Base-by-base conservation (phyloP, 1,140 invertebrate genomes). In the Xylocopa sonorina region DNA sequence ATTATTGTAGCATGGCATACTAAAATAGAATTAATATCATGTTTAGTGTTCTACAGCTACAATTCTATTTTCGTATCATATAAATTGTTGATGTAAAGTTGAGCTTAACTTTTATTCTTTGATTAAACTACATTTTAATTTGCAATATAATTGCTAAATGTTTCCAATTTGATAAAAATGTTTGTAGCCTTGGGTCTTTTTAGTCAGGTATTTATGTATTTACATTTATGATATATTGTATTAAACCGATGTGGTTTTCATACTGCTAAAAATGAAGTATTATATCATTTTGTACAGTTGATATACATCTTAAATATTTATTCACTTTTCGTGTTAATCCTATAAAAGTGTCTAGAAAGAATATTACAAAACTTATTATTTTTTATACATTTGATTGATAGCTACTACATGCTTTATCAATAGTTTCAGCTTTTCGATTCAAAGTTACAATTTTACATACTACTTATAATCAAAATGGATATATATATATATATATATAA, bases 291-390 rank as follows among this genome's bases (percentile, higher is more conserved):
- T 57, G 24, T 64, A 63, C 18, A 51, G n/a, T 63, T 41, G 9
- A 41, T 29, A 74, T 29, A 34, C n/a, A 41, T 51, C 18, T 63
- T 29, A 27, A 27, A 51, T 51, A 9, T 41, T 69, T 34, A 58
- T 58, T 58, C 16, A 14, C 12, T 14, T 58, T 60, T 75, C 67
- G 58, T 58, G 53, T 69, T 69, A 21, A 10, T 4, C 24, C 34
- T 77, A 50, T 7, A 58, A 69, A 29, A 43, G 6, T 10, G 5
- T 2, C 41, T 74, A 57, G 38, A 16, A 74, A 9, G 46, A 34
- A 57, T 57, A 50, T 48, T 77, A 53, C 53, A 41, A 83, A 78
- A 48, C 64, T 67, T 75, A 27, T 50, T 46, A 67, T 72, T 82
- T 80, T 73, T 43, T 58, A 67, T n/a, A 74, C 34, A 64, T 62